A percentile compares a stretch with the other conserved stretches of the same genome.
phyloP scores from a whole-genome alignment of 2,888 invertebrate species.

The Darwinula stevensoni region DNA sequence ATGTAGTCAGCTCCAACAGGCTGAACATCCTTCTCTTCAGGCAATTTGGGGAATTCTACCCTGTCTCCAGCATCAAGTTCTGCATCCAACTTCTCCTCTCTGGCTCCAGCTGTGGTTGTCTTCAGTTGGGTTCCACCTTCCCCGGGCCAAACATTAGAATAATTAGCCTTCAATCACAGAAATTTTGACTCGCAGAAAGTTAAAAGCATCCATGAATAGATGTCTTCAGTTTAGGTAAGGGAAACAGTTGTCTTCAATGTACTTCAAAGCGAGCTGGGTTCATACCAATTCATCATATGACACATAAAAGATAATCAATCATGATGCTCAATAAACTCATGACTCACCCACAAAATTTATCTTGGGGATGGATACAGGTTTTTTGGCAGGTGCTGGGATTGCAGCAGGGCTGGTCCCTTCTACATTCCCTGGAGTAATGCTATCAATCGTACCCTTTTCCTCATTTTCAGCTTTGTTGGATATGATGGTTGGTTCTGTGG shows the following conservation, averaged over 20 bases:
- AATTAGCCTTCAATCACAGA: no score
- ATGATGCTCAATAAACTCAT: background rate
- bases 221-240: no score
- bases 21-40: constrained; percentile 38
- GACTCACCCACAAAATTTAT: constrained; percentile 42
- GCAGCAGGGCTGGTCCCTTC: constrained; percentile 7
- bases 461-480: constrained; percentile 11
- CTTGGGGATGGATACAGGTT: constrained; percentile 30
- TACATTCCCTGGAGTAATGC: constrained; percentile 8
- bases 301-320: no score
- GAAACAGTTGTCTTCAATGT: no score
- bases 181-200: no score
- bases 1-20: constrained; percentile 90
- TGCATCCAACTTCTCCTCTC: background rate
- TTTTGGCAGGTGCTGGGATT: constrained; percentile 15
- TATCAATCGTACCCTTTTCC: constrained; percentile 8
- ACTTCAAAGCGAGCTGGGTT: no score
- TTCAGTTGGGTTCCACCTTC: no score
- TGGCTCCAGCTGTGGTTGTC: no score
- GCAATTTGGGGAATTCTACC: background rate
- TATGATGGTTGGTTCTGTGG: constrained; percentile 70
- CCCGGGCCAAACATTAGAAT: no score
- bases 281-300: no score
- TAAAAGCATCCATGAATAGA: no score
- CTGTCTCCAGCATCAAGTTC: background rate